A percentile compares a stretch with the other conserved stretches of the same genome.
Evolutionary conservation across 2,797 vertebrate genomes (phyloP).

Genomic region (Sebastes nivosus): DNA sequence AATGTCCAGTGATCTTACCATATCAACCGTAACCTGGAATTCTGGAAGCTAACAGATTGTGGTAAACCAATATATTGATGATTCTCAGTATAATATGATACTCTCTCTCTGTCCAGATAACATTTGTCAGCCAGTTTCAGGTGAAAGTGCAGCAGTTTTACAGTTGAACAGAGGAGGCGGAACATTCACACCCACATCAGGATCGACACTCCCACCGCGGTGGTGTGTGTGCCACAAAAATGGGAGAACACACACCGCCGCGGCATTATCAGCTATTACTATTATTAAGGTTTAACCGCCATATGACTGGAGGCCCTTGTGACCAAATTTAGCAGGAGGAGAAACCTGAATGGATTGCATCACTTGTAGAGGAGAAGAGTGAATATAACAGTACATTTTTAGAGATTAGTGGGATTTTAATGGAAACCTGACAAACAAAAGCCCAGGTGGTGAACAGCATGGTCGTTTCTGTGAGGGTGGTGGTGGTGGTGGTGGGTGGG

Average conservation of each 20-base stretch:
- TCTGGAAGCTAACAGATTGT: too few species aligned
- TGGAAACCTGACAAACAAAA: not conserved
- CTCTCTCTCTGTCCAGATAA: not conserved
- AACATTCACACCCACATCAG: not conserved
- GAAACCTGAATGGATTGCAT: not conserved
- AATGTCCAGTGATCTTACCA: too few species aligned
- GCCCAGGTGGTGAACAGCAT: not conserved
- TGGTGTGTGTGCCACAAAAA: not conserved
- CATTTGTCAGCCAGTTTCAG: not conserved
- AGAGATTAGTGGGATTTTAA: not conserved
- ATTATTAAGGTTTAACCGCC: not conserved
- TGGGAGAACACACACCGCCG: not conserved
- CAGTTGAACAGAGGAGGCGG: not conserved
- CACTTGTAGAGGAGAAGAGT: not conserved
- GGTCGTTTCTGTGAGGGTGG: not conserved
- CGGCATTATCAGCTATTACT: not conserved
- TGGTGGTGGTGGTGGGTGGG: too few species aligned
- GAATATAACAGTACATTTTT: not conserved
- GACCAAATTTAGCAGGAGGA: not conserved
- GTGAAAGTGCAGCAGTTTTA: not conserved
- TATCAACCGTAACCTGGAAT: too few species aligned
- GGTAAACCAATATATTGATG: not conserved
- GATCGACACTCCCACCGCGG: not conserved
- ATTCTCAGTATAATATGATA: not conserved
- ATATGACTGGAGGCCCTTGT: not conserved